These are phyloP conservation scores for Zosterops lateralis DNA, from an alignment of 2,113 vertebrate species.

Conservation along the genomic window DNA sequence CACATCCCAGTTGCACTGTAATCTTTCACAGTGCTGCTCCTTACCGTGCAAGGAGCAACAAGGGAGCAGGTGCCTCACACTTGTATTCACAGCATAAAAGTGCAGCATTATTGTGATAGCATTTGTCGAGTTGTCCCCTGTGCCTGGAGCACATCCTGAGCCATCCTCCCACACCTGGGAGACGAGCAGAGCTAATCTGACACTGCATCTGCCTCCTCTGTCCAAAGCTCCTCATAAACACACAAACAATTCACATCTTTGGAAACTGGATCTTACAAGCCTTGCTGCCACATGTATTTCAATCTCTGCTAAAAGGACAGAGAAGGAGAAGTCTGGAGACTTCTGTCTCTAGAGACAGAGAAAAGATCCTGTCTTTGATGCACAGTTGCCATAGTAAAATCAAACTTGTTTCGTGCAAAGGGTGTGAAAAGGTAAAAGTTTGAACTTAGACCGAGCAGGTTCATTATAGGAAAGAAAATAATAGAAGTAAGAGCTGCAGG, in stretches of 20 bases:
- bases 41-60: not conserved
- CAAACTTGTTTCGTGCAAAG: not conserved
- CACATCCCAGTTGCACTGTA: not conserved
- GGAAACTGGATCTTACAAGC: not conserved
- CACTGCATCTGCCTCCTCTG: not conserved
- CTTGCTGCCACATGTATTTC: not conserved
- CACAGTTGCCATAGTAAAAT: slow-evolving; percentile 28
- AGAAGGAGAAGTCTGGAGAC: not conserved
- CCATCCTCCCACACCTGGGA: not conserved
- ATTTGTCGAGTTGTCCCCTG: not conserved
- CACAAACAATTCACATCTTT: not conserved
- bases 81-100: not conserved
- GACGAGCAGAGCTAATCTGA: not conserved
- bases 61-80: not conserved
- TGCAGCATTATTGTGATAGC: not conserved
- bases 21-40: slow-evolving; percentile 23
- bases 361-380: slow-evolving; percentile 70
- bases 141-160: slow-evolving; percentile 24
- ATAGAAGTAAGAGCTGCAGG: not conserved
- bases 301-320: not conserved
- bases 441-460: slow-evolving; percentile 16
- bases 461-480: slow-evolving; percentile 3
- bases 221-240: not conserved
- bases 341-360: not conserved
- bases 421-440: not conserved